Evolutionary conservation across 2,888 invertebrate genomes (phyloP).

Genomic region (Meghimatium bilineatum): DNA sequence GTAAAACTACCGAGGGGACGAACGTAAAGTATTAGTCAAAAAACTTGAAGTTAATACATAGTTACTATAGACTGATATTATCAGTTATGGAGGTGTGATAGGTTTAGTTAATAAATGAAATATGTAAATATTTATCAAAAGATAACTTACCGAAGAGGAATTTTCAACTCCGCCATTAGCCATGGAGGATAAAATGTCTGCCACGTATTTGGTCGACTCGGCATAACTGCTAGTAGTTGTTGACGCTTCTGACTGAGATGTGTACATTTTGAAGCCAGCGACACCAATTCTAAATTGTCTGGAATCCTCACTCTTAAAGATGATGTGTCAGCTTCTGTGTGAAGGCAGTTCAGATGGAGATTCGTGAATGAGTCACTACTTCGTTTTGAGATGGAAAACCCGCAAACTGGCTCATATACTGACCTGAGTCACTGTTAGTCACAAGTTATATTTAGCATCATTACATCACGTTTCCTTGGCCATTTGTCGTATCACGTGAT

Average conservation of each 20-base stretch:
- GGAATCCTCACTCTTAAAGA: constrained; percentile 39
- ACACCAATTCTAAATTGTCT: constrained; percentile 31
- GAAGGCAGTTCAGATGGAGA: constrained; percentile 48
- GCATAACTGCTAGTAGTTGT: constrained; percentile 55
- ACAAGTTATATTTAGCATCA: constrained; percentile 58
- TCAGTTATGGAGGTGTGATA: no score
- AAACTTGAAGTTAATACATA: no score
- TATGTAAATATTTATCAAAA: neutral
- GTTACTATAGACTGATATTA: no score
- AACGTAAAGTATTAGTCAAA: no score
- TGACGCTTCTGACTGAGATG: constrained; percentile 43
- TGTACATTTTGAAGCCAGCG: constrained; percentile 48
- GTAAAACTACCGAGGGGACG: no score
- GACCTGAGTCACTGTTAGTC: constrained; percentile 60
- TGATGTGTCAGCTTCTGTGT: constrained; percentile 19
- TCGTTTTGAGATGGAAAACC: constrained; percentile 60
- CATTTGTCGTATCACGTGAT: constrained; percentile 50
- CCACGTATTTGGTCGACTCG: constrained; percentile 74
- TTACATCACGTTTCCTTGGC: constrained; percentile 54
- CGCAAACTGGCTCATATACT: constrained; percentile 56
- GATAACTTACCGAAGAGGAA: constrained; percentile 51
- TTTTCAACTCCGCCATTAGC: constrained; percentile 68
- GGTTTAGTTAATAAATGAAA: no score
- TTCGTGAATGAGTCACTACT: constrained; percentile 60
- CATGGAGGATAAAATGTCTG: constrained; percentile 76